Evolutionary conservation across 1,140 invertebrate species (phyloP).

Genomic region (Eciton burchellii): DNA sequence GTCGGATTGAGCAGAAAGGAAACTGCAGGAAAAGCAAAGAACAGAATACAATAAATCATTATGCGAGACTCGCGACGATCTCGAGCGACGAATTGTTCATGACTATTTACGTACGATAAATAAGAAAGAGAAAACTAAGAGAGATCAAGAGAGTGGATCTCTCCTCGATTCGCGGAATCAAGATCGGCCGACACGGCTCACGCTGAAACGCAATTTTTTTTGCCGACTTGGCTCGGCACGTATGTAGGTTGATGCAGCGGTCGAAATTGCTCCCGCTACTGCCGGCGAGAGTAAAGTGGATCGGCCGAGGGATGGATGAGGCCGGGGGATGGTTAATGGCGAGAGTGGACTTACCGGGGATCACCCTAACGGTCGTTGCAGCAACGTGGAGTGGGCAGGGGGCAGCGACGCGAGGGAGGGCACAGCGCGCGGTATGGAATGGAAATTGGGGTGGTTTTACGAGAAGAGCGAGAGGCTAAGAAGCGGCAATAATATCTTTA

Average conservation of each 20-base stretch:
- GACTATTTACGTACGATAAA: too few relatives aligned
- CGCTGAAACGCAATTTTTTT: constrained; percentile 13
- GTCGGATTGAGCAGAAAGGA: too few relatives aligned
- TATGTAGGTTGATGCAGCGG: constrained; percentile 46
- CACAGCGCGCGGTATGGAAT: background rate
- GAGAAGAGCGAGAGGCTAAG: background rate
- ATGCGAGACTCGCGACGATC: too few relatives aligned
- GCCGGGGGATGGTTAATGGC: constrained; percentile 36
- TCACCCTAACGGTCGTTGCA: constrained; percentile 25
- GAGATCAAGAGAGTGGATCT: too few relatives aligned
- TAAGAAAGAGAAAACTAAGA: too few relatives aligned
- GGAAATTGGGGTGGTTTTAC: constrained; percentile 12
- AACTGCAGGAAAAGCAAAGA: too few relatives aligned
- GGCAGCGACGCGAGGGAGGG: background rate
- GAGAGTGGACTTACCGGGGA: constrained; percentile 38
- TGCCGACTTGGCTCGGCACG: constrained; percentile 13
- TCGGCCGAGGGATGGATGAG: constrained; percentile 25
- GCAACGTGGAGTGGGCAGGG: too few relatives aligned
- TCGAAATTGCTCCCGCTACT: constrained; percentile 55
- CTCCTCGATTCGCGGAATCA: background rate
- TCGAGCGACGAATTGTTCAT: too few relatives aligned
- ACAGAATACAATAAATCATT: too few relatives aligned
- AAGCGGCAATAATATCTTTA: background rate
- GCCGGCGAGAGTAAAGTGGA: constrained; percentile 50
- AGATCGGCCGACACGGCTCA: background rate